Conservation (phyloP, 2,888 invertebrate species). For the Hypsopygia costalis region DNA sequence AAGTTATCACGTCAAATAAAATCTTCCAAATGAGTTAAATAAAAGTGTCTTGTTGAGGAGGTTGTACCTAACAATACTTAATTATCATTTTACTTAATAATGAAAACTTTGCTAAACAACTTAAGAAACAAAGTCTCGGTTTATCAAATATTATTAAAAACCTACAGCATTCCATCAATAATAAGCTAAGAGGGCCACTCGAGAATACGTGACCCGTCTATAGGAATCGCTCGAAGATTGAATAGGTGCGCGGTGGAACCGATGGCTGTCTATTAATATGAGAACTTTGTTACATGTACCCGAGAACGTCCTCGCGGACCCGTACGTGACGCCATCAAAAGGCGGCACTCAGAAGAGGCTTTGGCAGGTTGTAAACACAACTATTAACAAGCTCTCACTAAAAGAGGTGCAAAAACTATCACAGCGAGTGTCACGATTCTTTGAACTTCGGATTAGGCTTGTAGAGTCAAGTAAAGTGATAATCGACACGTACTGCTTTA, state of each 20-base stretch:
- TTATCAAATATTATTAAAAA: too few relatives aligned
- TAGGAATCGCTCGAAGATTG: conserved; percentile 42
- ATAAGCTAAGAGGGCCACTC: conserved; percentile 61
- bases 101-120: too few relatives aligned
- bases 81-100: too few relatives aligned
- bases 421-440: conserved; percentile 36
- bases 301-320: conserved; percentile 45
- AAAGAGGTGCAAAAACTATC: conserved; percentile 57
- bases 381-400: conserved; percentile 60
- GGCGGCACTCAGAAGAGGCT: conserved; percentile 48
- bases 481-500: conserved; percentile 7
- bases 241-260: conserved; percentile 36
- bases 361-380: conserved; percentile 73
- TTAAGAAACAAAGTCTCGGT: too few relatives aligned
- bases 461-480: conserved; percentile 10
- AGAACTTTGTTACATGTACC: conserved; percentile 46
- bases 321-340: conserved; percentile 68
- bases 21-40: too few relatives aligned
- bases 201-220: conserved; percentile 69
- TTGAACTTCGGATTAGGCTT: conserved; percentile 13
- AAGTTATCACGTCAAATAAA: too few relatives aligned
- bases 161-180: conserved; percentile 53
- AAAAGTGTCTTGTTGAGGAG: too few relatives aligned
- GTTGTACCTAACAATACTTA: too few relatives aligned
- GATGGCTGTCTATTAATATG: conserved; percentile 53